A percentile compares a stretch with the other conserved stretches of the same genome.
phyloP scores from a whole-genome alignment of 2,113 vertebrate species.

The Halichoeres trimaculatus region DNA sequence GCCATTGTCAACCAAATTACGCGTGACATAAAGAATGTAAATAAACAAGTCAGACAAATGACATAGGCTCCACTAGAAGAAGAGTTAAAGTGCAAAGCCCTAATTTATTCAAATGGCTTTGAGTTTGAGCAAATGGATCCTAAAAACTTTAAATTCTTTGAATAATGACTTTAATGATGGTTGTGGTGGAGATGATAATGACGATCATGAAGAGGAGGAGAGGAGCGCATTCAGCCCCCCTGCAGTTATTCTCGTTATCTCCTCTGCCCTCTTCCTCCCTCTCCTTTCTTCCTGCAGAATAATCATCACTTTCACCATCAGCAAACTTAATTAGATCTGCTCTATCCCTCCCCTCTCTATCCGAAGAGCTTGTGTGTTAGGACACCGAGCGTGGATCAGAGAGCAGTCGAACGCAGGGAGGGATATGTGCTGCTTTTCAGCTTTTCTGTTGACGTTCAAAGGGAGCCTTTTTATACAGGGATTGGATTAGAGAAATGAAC shows the following conservation, averaged over 20 bases:
- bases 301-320: conserved; percentile 73
- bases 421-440: conserved; percentile 68
- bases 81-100: neutral
- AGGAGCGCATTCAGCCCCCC: conserved; percentile 25
- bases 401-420: conserved; percentile 44
- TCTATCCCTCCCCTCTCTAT: conserved; percentile 41
- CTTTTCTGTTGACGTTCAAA: conserved; percentile 73
- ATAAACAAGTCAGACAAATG: neutral
- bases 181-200: conserved; percentile 11
- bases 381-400: conserved; percentile 66
- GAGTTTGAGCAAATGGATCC: conserved; percentile 18
- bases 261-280: conserved; percentile 37
- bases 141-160: conserved; percentile 30
- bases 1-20: neutral
- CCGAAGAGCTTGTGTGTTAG: conserved; percentile 35
- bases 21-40: neutral
- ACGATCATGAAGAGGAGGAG: conserved; percentile 16
- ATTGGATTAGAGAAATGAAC: conserved; percentile 81
- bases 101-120: conserved; percentile 10
- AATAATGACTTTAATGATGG: conserved; percentile 44
- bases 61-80: neutral
- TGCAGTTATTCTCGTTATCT: conserved; percentile 59
- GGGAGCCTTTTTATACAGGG: conserved; percentile 70
- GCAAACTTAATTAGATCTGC: conserved; percentile 78
- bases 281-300: conserved; percentile 55